Conservation (phyloP, 2,113 vertebrate genomes). For the Malurus alboscapulatus region DNA sequence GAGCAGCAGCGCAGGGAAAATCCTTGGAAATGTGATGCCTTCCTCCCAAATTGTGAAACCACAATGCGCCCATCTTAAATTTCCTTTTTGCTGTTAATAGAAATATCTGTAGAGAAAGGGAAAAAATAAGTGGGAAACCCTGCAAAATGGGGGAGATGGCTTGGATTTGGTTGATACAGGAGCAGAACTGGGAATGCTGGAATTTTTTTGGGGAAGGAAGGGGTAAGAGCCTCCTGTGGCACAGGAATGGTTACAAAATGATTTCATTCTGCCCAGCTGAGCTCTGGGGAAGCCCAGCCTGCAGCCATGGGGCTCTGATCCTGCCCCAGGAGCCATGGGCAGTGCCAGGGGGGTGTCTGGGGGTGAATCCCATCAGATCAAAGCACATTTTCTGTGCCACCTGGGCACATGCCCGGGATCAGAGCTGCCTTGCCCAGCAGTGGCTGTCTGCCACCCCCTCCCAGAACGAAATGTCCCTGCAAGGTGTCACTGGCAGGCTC, state of each 20-base stretch:
- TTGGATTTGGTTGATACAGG: background rate
- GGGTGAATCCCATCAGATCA: background rate
- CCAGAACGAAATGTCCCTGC: background rate
- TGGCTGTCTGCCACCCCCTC: background rate
- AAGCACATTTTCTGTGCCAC: background rate
- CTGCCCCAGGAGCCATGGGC: background rate
- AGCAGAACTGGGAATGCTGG: background rate
- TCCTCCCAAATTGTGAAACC: background rate
- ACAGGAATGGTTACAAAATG: background rate
- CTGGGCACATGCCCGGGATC: background rate
- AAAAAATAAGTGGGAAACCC: background rate
- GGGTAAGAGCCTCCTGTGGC: background rate
- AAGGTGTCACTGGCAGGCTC: background rate
- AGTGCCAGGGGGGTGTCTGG: background rate
- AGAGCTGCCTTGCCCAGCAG: background rate
- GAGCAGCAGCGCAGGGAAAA: background rate
- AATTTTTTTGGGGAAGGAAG: background rate
- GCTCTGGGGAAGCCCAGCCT: background rate
- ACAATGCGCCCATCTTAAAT: background rate
- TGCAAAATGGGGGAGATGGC: background rate
- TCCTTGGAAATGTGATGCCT: background rate
- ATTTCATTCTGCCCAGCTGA: background rate
- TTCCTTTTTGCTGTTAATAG: background rate
- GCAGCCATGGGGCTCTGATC: no score
- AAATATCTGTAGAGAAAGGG: rapidly evolving